phyloP scores from a whole-genome alignment of 2,113 vertebrate genomes.

The Porphyrio hochstetteri region DNA sequence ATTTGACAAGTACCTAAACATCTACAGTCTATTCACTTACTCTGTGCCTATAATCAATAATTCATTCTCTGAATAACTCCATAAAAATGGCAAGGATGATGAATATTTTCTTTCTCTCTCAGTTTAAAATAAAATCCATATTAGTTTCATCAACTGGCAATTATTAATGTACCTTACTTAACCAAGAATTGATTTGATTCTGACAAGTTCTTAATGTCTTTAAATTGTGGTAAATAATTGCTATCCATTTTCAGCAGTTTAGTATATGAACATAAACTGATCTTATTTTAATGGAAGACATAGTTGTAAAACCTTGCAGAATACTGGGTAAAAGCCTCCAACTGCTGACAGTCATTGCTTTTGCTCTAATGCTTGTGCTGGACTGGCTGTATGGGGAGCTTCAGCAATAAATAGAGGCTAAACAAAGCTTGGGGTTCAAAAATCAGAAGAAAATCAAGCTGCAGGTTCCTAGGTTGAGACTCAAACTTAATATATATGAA shows the following conservation, averaged over 20 bases:
- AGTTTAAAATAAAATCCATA: slow-evolving; percentile 71
- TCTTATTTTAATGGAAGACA: slow-evolving; percentile 49
- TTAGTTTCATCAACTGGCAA: slow-evolving; percentile 57
- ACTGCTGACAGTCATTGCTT: neutral
- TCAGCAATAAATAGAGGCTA: neutral
- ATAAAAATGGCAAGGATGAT: slow-evolving; percentile 50
- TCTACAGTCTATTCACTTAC: slow-evolving; percentile 23
- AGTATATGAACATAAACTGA: slow-evolving; percentile 21
- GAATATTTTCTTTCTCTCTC: slow-evolving; percentile 43
- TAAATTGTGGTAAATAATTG: slow-evolving; percentile 62
- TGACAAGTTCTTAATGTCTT: slow-evolving; percentile 61
- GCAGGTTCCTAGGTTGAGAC: neutral
- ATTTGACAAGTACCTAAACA: slow-evolving; percentile 50
- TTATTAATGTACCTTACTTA: slow-evolving; percentile 56
- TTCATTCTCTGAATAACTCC: slow-evolving; percentile 61
- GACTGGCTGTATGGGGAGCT: neutral
- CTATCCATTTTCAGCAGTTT: slow-evolving; percentile 28
- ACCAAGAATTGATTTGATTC: slow-evolving; percentile 63
- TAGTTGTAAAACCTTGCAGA: slow-evolving; percentile 10
- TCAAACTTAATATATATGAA: neutral
- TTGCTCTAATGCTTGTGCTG: neutral
- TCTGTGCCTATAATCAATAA: slow-evolving; percentile 53
- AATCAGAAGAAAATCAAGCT: neutral
- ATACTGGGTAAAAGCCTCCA: neutral
- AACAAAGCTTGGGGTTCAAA: neutral